phyloP scores from a whole-genome alignment of 1,140 invertebrate genomes.

The Eupristina koningsbergeri region DNA sequence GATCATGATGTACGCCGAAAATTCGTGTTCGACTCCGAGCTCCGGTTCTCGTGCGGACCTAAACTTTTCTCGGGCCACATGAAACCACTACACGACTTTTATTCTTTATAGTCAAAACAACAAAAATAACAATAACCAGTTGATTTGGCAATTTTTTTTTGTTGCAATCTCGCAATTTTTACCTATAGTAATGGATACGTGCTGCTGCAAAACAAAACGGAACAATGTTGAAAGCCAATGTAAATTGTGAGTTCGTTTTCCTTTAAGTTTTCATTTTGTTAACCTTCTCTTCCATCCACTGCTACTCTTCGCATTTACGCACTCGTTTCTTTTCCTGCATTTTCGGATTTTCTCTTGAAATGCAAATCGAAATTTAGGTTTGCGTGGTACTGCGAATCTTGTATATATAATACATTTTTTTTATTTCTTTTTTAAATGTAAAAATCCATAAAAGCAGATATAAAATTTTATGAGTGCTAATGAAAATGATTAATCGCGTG shows the following conservation, averaged over 20 bases:
- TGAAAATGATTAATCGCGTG: no score
- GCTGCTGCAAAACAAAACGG: slow-evolving; percentile 55
- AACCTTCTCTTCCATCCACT: slow-evolving; percentile 25
- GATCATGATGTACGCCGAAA: not conserved
- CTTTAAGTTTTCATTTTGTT: slow-evolving; percentile 15
- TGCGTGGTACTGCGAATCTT: not conserved
- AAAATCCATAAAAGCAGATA: no score
- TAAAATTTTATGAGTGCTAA: no score
- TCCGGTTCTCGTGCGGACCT: not conserved
- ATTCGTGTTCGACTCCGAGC: not conserved
- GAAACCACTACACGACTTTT: not conserved
- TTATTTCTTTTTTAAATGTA: no score
- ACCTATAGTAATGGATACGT: slow-evolving; percentile 59
- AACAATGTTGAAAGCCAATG: slow-evolving; percentile 61
- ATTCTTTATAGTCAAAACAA: not conserved
- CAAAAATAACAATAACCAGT: not conserved
- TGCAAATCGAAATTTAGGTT: not conserved
- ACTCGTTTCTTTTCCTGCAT: not conserved
- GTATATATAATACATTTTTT: not conserved
- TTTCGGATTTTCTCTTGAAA: not conserved
- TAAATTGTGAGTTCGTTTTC: slow-evolving; percentile 60
- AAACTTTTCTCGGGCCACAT: not conserved
- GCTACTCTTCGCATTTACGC: not conserved
- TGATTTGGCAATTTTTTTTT: not conserved
- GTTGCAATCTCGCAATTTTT: slow-evolving; percentile 1